phyloP scores from a whole-genome alignment of 2,888 invertebrate genomes.

The Silvanus unidentatus region DNA sequence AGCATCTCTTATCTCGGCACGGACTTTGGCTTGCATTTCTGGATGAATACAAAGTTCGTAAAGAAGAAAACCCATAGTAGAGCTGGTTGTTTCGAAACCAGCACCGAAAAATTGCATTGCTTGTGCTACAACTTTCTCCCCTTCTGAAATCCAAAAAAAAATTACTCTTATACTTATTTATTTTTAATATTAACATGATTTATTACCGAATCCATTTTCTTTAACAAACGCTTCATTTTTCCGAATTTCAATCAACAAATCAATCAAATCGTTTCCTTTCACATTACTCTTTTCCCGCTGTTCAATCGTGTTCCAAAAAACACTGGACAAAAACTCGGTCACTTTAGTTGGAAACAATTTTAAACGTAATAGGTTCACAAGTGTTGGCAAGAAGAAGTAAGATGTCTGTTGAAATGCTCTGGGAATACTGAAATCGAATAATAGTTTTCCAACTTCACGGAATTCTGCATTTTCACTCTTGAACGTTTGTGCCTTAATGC shows the following conservation, averaged over 20 bases:
- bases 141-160: conserved; percentile 12
- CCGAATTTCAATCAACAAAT: conserved; percentile 37
- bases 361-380: conserved; percentile 28
- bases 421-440: conserved; percentile 34
- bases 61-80: conserved; percentile 52
- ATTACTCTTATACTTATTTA: neutral
- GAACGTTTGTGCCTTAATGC: conserved; percentile 42
- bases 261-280: conserved; percentile 53
- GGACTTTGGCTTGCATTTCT: conserved; percentile 50
- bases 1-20: conserved; percentile 47
- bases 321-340: conserved; percentile 28
- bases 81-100: conserved; percentile 57
- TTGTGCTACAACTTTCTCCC: conserved; percentile 17
- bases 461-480: conserved; percentile 40
- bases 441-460: conserved; percentile 33
- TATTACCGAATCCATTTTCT: conserved; percentile 10
- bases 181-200: neutral
- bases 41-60: conserved; percentile 52
- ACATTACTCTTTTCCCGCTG: conserved; percentile 20
- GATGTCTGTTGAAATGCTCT: conserved; percentile 27
- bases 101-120: conserved; percentile 50
- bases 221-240: conserved; percentile 10
- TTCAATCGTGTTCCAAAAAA: conserved; percentile 32
- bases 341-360: too few relatives aligned
- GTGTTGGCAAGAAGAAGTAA: conserved; percentile 28